Evolutionary conservation across 2,888 invertebrate species (phyloP).

Genomic region (Scaptomyza parva): DNA sequence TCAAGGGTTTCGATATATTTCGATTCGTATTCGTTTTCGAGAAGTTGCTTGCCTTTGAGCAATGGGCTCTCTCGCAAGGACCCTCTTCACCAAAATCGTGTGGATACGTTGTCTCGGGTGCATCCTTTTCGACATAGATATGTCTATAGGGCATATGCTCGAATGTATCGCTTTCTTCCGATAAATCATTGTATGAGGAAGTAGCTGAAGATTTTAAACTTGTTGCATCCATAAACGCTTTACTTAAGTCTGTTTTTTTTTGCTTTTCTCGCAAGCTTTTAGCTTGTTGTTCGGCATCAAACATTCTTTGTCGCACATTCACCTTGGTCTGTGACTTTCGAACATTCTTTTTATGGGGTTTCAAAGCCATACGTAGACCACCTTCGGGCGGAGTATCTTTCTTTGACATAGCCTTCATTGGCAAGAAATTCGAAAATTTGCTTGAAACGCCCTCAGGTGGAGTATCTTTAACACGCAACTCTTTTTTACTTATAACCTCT

Average conservation of each 20-base stretch:
- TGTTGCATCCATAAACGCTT: not conserved
- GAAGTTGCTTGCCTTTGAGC: not conserved
- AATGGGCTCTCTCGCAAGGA: slow-evolving; percentile 20
- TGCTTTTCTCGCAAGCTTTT: not conserved
- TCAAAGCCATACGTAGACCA: not conserved
- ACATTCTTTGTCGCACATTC: slow-evolving; percentile 32
- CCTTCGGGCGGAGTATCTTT: not conserved
- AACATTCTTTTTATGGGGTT: not conserved
- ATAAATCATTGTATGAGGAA: slow-evolving; percentile 5
- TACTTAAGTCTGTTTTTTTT: not conserved
- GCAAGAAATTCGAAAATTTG: not conserved
- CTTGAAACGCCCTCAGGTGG: slow-evolving; percentile 10
- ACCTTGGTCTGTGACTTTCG: slow-evolving; percentile 3
- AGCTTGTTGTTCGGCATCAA: not conserved
- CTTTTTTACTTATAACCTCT: not conserved
- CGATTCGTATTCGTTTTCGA: not conserved
- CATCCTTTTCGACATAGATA: slow-evolving; percentile 50
- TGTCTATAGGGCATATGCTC: slow-evolving; percentile 62
- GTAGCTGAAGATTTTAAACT: not conserved
- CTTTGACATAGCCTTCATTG: not conserved
- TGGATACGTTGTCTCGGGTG: slow-evolving; percentile 48
- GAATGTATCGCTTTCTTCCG: slow-evolving; percentile 40
- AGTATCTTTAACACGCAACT: not conserved
- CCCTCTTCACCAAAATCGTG: slow-evolving; percentile 61
- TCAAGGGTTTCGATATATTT: slow-evolving; percentile 6